Conservation (phyloP, 2,113 vertebrate genomes). For the Dromas ardeola region DNA sequence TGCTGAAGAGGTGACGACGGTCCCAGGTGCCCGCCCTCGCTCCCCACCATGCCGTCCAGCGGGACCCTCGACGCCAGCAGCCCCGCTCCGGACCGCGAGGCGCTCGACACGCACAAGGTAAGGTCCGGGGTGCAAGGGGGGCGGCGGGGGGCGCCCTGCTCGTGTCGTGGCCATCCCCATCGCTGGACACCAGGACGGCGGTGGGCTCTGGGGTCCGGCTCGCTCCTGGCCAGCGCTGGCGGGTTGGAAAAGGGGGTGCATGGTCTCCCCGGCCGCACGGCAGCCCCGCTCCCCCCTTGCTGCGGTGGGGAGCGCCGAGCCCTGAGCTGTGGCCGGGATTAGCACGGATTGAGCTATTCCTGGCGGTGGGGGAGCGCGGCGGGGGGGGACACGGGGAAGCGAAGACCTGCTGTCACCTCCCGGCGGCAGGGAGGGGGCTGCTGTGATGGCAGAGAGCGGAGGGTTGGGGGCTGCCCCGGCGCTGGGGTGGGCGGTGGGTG, state of each 20-base stretch:
- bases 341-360: conserved; percentile 44
- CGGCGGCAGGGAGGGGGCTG: too few species aligned
- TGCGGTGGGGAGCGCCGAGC: not conserved
- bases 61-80: conserved; percentile 64
- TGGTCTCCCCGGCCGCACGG: not conserved
- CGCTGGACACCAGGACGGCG: fast-evolving
- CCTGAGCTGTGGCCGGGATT: not conserved
- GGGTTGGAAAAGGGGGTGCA: not conserved
- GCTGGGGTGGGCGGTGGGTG: not conserved
- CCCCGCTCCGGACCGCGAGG: conserved; percentile 23
- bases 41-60: conserved; percentile 84
- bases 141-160: not conserved
- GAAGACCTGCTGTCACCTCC: not conserved
- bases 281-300: not conserved
- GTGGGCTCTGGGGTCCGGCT: not conserved
- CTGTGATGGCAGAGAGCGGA: not conserved
- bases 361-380: not conserved
- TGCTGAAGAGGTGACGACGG: not conserved
- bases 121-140: not conserved
- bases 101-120: conserved; percentile 51
- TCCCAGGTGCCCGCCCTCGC: not conserved
- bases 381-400: not conserved
- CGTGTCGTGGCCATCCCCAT: fast-evolving
- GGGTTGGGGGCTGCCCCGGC: not conserved
- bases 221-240: not conserved